Conservation (phyloP, 2,113 vertebrate species). For the Dermatemys mawii region DNA sequence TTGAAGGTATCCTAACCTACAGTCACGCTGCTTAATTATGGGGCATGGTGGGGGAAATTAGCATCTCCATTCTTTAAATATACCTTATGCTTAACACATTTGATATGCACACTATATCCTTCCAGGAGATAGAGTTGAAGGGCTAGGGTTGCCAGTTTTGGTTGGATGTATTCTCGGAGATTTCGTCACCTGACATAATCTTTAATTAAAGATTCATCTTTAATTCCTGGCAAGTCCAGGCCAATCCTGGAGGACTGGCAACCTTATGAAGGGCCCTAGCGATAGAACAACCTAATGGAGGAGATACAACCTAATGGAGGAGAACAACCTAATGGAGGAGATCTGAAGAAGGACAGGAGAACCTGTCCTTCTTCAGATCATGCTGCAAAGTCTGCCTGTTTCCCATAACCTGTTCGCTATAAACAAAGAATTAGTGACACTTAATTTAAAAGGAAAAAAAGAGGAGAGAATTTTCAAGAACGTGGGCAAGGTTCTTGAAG, state of each 20-base stretch:
- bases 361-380: background rate
- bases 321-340: background rate
- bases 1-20: slow-evolving; percentile 38
- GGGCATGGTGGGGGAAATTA: slow-evolving; percentile 17
- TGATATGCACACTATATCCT: background rate
- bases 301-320: background rate
- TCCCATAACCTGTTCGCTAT: background rate
- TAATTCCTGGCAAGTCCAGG: too few relatives aligned
- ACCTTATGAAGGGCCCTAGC: background rate
- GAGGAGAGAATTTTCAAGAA: background rate
- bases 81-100: background rate
- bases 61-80: background rate
- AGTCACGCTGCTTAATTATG: background rate
- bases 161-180: too few relatives aligned
- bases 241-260: too few relatives aligned
- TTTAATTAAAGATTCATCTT: too few relatives aligned
- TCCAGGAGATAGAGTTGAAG: background rate
- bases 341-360: too few relatives aligned
- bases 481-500: background rate
- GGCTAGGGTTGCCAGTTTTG: background rate
- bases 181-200: too few relatives aligned
- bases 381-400: background rate
- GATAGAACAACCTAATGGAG: background rate
- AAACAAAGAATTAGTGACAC: background rate
- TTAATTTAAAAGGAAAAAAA: background rate